Percentiles rank a stretch among this genome's conserved stretches.
These are phyloP conservation scores for Lepidurus apus DNA, from an alignment of 1,140 invertebrate genomes.

Conservation along the genomic window DNA sequence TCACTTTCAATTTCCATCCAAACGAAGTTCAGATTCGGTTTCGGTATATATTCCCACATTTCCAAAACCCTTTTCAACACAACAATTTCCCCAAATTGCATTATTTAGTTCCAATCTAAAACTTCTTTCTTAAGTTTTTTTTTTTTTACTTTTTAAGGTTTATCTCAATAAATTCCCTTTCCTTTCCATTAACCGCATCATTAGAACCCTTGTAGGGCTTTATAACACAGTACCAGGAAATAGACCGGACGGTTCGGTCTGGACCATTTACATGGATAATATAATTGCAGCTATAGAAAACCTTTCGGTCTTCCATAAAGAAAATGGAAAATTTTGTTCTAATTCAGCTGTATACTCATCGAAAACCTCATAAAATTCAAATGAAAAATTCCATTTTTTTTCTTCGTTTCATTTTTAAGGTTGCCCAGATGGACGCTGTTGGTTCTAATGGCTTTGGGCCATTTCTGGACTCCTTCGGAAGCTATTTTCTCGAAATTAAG, in stretches of 20 bases:
- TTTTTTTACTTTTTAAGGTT: background rate
- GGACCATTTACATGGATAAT: background rate
- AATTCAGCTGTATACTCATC: background rate
- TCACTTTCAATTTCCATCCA: background rate
- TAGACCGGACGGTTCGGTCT: background rate
- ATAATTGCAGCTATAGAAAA: background rate
- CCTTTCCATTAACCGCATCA: background rate
- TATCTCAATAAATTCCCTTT: background rate
- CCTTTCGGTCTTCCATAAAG: background rate
- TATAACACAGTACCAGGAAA: background rate
- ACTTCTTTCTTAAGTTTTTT: background rate
- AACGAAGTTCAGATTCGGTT: background rate
- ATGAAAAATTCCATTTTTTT: background rate
- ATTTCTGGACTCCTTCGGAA: slow-evolving; percentile 6
- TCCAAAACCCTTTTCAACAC: background rate
- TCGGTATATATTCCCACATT: too few species aligned
- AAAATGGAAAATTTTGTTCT: background rate
- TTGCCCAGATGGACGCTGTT: background rate
- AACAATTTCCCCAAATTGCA: background rate
- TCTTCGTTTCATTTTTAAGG: background rate
- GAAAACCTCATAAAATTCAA: background rate
- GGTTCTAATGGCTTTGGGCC: background rate
- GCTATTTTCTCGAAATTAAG: background rate
- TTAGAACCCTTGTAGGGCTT: background rate
- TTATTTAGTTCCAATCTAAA: too few species aligned